Evolutionary conservation across 2,797 vertebrate genomes (phyloP).

Genomic region (Halcyon leucocephala): DNA sequence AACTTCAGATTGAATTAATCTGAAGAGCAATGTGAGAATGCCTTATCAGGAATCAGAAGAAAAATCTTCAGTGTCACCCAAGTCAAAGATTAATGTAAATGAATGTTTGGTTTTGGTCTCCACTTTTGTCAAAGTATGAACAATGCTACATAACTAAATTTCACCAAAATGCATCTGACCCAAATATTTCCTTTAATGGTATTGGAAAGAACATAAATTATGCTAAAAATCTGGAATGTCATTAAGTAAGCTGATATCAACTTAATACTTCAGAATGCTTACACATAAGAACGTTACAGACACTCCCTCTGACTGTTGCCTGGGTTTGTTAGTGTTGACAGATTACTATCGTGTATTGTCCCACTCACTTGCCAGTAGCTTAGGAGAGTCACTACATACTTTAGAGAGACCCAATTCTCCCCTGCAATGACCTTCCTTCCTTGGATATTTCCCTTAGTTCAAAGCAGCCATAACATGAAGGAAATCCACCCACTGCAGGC

Average conservation of each 20-base stretch:
- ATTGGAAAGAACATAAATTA: neutral
- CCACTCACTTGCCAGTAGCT: neutral
- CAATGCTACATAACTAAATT: neutral
- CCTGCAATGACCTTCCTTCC: neutral
- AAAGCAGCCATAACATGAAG: neutral
- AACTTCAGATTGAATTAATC: neutral
- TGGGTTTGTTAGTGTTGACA: neutral
- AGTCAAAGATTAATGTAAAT: neutral
- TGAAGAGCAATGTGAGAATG: neutral
- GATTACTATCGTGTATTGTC: neutral
- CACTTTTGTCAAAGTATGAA: neutral
- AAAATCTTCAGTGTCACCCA: neutral
- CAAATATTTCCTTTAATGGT: neutral
- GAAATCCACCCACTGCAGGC: neutral
- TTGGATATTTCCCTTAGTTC: neutral
- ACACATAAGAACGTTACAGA: fast-evolving
- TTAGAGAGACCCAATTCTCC: neutral
- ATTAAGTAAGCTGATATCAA: neutral
- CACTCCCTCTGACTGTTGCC: neutral
- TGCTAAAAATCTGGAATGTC: neutral
- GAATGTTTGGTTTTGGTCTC: neutral
- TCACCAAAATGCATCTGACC: neutral
- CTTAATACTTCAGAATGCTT: neutral
- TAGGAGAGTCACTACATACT: neutral
- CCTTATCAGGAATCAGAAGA: neutral